Percentiles rank a stretch among this genome's conserved stretches.
These are phyloP conservation scores for Spisula subtruncata DNA, from an alignment of 2,888 invertebrate genomes.

Conservation along the genomic window DNA sequence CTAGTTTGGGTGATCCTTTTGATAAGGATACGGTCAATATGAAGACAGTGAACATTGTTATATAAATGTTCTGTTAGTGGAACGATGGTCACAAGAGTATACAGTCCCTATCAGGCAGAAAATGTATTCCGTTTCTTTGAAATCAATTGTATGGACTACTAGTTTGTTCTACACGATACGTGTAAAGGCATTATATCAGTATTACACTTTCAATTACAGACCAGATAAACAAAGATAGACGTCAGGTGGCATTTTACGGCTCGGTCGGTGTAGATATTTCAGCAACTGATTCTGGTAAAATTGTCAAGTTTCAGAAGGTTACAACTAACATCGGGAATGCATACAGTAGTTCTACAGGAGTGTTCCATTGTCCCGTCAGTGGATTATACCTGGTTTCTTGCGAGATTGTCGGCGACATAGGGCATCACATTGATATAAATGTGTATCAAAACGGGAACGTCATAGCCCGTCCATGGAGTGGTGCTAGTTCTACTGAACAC, in stretches of 20 bases:
- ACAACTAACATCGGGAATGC: conserved; percentile 37
- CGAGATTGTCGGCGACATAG: neutral
- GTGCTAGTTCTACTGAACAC: neutral
- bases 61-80: too few species aligned
- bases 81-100: too few species aligned
- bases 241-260: conserved; percentile 27
- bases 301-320: conserved; percentile 3
- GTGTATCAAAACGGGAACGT: neutral
- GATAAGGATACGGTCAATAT: too few species aligned
- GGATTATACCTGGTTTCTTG: conserved; percentile 24
- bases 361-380: conserved; percentile 20
- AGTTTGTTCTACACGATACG: too few species aligned
- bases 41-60: too few species aligned
- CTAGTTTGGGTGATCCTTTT: too few species aligned
- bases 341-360: neutral
- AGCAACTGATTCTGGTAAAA: neutral
- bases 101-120: too few species aligned
- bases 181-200: neutral
- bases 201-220: neutral
- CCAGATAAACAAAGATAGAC: neutral
- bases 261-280: neutral
- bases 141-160: too few species aligned
- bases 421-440: neutral
- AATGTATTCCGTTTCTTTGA: too few species aligned
- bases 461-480: neutral